Evolutionary conservation across 2,888 invertebrate genomes (phyloP).

Genomic region (Parasteatoda lunata): DNA sequence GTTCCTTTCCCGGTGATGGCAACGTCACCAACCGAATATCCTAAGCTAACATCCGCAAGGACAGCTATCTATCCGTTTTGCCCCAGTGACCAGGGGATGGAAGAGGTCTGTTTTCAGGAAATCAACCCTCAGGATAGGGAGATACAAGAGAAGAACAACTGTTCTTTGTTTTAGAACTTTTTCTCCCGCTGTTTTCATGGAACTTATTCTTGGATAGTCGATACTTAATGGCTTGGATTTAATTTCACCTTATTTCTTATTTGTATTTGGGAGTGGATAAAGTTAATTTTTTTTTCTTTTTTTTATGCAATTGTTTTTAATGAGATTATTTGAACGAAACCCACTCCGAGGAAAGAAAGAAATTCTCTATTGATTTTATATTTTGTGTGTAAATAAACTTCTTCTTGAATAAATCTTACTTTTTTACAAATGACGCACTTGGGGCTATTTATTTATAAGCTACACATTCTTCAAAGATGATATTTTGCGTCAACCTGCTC

Average conservation of each 20-base stretch:
- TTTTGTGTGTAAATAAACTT: no score
- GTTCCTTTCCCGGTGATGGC: conserved; percentile 37
- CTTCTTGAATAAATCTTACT: no score
- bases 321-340: no score
- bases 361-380: no score
- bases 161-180: neutral
- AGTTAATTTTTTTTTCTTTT: no score
- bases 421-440: no score
- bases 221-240: neutral
- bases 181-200: neutral
- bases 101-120: conserved; percentile 40
- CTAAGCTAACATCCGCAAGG: conserved; percentile 49
- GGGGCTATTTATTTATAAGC: no score
- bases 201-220: neutral
- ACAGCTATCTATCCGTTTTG: conserved; percentile 51
- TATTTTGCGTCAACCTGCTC: no score
- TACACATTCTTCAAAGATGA: no score
- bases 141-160: neutral
- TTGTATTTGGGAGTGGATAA: no score
- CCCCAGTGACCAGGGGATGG: conserved; percentile 50
- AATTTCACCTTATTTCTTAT: neutral
- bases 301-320: no score
- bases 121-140: conserved; percentile 14
- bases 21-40: conserved; percentile 49
- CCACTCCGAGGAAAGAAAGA: no score